phyloP scores from a whole-genome alignment of 2,797 vertebrate genomes.

The Hoplostethus atlanticus region DNA sequence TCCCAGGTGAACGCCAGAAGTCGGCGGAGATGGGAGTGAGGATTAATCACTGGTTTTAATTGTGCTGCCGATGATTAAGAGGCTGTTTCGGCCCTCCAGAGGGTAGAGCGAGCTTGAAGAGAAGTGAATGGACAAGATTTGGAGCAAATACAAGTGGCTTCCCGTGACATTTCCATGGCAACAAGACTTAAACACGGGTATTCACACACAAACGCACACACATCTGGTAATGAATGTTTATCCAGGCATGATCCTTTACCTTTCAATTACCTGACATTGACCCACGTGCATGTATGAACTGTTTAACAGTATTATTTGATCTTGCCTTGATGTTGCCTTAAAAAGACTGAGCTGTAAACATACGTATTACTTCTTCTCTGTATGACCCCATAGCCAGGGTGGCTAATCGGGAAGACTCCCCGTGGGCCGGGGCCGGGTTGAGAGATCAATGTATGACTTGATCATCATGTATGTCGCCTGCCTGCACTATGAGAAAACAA shows the following conservation, averaged over 20 bases:
- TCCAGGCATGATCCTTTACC: constrained; percentile 41
- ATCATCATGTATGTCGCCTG: too few species aligned
- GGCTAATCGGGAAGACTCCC: too few species aligned
- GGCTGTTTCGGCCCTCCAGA: constrained; percentile 22
- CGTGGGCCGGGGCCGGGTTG: too few species aligned
- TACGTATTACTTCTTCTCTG: too few species aligned
- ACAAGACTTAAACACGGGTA: constrained; percentile 14
- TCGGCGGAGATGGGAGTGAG: constrained; percentile 27
- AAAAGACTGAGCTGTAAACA: too few species aligned
- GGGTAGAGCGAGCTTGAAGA: constrained; percentile 2
- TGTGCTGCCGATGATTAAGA: constrained; percentile 30
- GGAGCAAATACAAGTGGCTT: constrained; percentile 25
- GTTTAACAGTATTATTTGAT: too few species aligned
- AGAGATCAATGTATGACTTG: too few species aligned
- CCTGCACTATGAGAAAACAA: too few species aligned
- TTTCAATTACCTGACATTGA: neutral
- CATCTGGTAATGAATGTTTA: constrained; percentile 54
- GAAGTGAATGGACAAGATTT: constrained; percentile 21
- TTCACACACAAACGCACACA: constrained; percentile 9
- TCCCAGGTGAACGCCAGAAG: constrained; percentile 23
- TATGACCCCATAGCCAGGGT: too few species aligned
- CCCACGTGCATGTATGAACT: neutral
- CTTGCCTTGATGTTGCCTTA: too few species aligned
- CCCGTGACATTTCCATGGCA: constrained; percentile 27
- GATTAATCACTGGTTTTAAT: constrained; percentile 37